Evolutionary conservation across 2,888 invertebrate genomes (phyloP).

Genomic region (Tiliacea aurago): DNA sequence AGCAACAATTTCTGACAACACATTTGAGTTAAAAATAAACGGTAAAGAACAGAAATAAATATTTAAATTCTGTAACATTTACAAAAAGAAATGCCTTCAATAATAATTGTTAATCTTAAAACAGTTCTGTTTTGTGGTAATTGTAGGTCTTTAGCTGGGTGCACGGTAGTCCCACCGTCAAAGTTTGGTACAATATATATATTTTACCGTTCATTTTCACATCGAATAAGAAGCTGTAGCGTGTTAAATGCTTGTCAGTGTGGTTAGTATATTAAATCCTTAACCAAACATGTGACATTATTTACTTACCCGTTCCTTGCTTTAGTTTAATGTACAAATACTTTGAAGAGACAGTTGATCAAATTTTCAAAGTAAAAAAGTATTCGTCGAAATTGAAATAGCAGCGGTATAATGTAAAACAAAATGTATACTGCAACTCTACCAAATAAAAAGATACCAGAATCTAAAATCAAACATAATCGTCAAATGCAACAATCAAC

Average conservation of each 20-base stretch:
- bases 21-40: constrained; percentile 21
- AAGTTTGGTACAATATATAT: constrained; percentile 21
- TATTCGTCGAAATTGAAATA: not conserved
- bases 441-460: not conserved
- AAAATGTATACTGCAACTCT: not conserved
- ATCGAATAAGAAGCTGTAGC: constrained; percentile 48
- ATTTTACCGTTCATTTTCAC: constrained; percentile 41
- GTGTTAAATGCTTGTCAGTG: constrained; percentile 61
- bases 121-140: not conserved
- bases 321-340: not conserved
- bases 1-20: constrained; percentile 44
- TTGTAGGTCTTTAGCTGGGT: not conserved
- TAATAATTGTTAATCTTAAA: not conserved
- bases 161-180: constrained; percentile 8
- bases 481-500: not conserved
- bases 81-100: not conserved
- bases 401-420: not conserved
- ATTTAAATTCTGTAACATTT: not conserved
- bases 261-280: constrained; percentile 34
- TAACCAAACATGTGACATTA: constrained; percentile 34
- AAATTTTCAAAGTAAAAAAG: not conserved
- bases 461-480: not conserved
- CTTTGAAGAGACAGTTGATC: constrained; percentile 32
- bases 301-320: constrained; percentile 44
- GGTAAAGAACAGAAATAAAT: constrained; percentile 12